A percentile compares a stretch with the other conserved stretches of the same genome.
Evolutionary conservation across 2,113 vertebrate species (phyloP).

Genomic region (Barnardius zonarius): DNA sequence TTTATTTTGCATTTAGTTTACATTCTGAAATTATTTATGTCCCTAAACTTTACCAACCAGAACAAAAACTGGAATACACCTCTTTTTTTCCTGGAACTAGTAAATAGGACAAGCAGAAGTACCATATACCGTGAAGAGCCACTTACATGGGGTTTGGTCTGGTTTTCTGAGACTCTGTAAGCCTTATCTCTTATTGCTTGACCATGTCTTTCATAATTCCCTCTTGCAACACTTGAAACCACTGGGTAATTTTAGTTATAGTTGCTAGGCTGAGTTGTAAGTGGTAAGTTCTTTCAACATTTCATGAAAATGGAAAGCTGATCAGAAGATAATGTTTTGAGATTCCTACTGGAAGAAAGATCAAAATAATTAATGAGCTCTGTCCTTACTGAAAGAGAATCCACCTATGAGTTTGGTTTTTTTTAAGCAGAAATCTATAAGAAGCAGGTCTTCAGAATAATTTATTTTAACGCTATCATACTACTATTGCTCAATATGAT

Average conservation of each 20-base stretch:
- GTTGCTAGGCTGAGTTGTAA: neutral
- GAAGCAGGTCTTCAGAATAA: neutral
- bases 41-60: neutral
- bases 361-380: neutral
- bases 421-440: neutral
- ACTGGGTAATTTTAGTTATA: neutral
- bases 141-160: neutral
- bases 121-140: too few relatives aligned
- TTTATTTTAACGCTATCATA: neutral
- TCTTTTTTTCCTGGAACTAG: neutral
- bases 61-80: neutral
- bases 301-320: neutral
- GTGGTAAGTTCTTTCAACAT: neutral
- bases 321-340: neutral
- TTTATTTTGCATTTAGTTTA: neutral
- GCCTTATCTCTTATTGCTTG: neutral
- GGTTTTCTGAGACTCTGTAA: neutral
- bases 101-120: neutral
- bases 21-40: neutral
- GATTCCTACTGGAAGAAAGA: neutral
- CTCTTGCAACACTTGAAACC: neutral
- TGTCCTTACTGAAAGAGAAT: neutral
- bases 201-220: neutral
- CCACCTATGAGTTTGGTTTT: accelerated
- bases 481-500: neutral